phyloP scores from a whole-genome alignment of 1,140 invertebrate species.

The Neodiprion virginianus region DNA sequence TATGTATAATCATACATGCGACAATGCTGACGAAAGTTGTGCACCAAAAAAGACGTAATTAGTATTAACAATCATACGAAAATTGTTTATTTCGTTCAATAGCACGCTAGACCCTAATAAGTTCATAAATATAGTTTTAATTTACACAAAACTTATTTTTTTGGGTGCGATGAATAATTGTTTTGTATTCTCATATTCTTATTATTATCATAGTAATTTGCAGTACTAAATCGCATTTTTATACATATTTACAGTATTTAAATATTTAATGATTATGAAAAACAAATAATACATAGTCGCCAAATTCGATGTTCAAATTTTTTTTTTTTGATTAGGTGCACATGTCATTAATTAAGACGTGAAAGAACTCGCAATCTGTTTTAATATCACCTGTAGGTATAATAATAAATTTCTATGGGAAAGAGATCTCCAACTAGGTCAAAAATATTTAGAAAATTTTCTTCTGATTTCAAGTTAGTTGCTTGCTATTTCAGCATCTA shows the following conservation, averaged over 20 bases:
- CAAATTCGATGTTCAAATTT: too few relatives aligned
- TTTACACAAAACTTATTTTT: not conserved
- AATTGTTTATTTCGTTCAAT: not conserved
- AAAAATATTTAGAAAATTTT: not conserved
- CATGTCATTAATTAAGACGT: too few relatives aligned
- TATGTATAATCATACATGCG: too few relatives aligned
- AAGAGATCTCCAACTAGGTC: not conserved
- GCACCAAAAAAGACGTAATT: not conserved
- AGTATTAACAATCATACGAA: not conserved
- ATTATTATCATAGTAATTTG: not conserved
- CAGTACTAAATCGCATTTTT: not conserved
- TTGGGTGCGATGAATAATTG: not conserved
- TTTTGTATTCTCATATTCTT: not conserved
- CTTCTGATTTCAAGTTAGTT: not conserved
- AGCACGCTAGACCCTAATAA: not conserved
- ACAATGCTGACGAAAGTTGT: not conserved
- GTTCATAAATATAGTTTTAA: not conserved
- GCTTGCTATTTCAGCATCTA: not conserved
- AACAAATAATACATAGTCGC: too few relatives aligned
- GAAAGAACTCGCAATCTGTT: too few relatives aligned
- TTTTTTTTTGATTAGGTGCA: too few relatives aligned
- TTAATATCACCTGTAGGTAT: not conserved
- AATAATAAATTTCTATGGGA: not conserved
- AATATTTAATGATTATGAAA: not conserved
- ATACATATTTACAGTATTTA: constrained; percentile 5